A percentile compares a stretch with the other conserved stretches of the same genome.
These are phyloP conservation scores for Fregetta grallaria DNA, from an alignment of 2,113 vertebrate species.

Conservation along the genomic window DNA sequence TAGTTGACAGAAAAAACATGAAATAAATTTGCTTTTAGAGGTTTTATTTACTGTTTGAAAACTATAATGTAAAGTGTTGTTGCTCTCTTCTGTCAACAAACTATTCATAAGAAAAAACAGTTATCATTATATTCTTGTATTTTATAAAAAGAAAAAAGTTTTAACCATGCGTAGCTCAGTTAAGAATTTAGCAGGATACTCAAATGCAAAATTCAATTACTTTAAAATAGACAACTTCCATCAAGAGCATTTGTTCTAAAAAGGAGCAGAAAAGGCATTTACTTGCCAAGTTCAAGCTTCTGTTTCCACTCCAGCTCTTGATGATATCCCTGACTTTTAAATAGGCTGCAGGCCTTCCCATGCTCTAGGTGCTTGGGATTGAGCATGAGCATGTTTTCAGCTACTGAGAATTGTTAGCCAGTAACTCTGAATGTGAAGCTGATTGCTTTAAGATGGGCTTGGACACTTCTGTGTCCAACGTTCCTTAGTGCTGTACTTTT, in stretches of 20 bases:
- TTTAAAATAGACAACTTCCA: background rate
- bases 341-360: background rate
- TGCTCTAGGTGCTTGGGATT: background rate
- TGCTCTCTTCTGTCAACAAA: background rate
- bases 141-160: background rate
- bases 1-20: background rate
- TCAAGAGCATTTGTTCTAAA: background rate
- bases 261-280: background rate
- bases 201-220: background rate
- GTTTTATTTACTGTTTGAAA: constrained; percentile 5
- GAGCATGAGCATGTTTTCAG: background rate
- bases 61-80: background rate
- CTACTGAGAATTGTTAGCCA: background rate
- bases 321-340: background rate
- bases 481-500: background rate
- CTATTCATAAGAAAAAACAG: background rate
- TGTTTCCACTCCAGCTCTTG: background rate
- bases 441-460: background rate
- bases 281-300: constrained; percentile 6
- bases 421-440: background rate
- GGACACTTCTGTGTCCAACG: background rate
- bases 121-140: background rate
- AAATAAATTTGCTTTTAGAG: background rate
- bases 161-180: background rate
- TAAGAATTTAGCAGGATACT: background rate